phyloP scores from a whole-genome alignment of 2,797 vertebrate genomes.

The Rhadinocentrus ornatus region DNA sequence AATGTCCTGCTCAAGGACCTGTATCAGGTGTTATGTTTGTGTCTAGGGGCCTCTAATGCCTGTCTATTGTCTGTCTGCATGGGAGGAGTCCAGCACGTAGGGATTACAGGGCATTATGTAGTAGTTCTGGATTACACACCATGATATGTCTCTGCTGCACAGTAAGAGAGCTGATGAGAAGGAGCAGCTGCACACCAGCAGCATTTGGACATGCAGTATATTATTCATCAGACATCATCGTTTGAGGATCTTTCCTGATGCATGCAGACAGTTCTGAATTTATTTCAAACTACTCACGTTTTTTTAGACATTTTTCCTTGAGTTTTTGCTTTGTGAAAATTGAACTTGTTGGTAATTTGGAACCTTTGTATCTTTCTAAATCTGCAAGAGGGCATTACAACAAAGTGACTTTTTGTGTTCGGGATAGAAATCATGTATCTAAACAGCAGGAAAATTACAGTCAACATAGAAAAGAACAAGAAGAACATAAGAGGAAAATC shows the following conservation, averaged over 20 bases:
- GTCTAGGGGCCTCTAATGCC: slow-evolving; percentile 51
- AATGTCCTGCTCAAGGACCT: slow-evolving; percentile 34
- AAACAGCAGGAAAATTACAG: slow-evolving; percentile 50
- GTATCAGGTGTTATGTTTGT: slow-evolving; percentile 21
- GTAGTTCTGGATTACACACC: slow-evolving; percentile 47
- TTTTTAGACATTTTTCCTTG: background rate
- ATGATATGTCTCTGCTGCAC: slow-evolving; percentile 26
- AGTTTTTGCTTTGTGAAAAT: slow-evolving; percentile 9
- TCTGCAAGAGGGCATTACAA: slow-evolving; percentile 3
- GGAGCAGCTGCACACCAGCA: slow-evolving; percentile 3
- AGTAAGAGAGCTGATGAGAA: slow-evolving; percentile 20
- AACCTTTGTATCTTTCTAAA: slow-evolving; percentile 3
- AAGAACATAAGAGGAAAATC: slow-evolving; percentile 64
- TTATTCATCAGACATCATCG: background rate
- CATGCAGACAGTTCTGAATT: slow-evolving; percentile 11
- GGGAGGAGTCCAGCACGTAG: slow-evolving; percentile 62
- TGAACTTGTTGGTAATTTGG: slow-evolving; percentile 6
- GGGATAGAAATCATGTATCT: slow-evolving; percentile 61
- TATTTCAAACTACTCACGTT: background rate
- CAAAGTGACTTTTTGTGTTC: background rate
- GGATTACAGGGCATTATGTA: slow-evolving; percentile 61
- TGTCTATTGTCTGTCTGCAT: slow-evolving; percentile 47
- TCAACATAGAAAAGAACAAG: slow-evolving; percentile 56
- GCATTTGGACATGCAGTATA: slow-evolving; percentile 25
- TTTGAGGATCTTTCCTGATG: slow-evolving; percentile 1